Conservation (phyloP, 2,113 vertebrate genomes). For the Phoenicopterus ruber region DNA sequence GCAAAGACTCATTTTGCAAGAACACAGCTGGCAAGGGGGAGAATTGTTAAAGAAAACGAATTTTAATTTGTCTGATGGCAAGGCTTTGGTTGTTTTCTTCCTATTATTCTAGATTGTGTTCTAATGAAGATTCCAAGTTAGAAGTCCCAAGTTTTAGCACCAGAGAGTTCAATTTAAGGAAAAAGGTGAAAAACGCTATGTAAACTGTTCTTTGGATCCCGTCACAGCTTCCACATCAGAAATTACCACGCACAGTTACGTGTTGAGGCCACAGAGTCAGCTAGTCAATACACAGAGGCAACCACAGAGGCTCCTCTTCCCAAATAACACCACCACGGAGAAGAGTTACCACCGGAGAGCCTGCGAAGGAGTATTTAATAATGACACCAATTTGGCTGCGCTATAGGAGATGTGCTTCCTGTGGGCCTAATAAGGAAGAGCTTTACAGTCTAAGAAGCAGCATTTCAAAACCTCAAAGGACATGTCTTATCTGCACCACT, state of each 20-base stretch:
- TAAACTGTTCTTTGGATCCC: background rate
- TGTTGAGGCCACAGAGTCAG: background rate
- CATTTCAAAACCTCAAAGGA: conserved; percentile 25
- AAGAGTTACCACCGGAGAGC: background rate
- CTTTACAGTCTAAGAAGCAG: conserved; percentile 8
- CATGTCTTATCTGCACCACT: background rate
- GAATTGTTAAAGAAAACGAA: background rate
- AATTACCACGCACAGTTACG: background rate
- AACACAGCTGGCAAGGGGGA: background rate
- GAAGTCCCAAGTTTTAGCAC: background rate
- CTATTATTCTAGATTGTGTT: background rate
- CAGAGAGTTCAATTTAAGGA: background rate
- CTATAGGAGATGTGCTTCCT: conserved; percentile 7
- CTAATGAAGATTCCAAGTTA: background rate
- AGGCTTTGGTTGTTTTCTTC: background rate
- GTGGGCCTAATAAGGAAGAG: conserved; percentile 4
- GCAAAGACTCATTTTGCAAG: background rate
- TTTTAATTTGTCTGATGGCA: background rate
- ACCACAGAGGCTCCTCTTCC: background rate
- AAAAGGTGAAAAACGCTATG: background rate
- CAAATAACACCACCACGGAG: background rate
- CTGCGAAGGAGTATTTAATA: background rate
- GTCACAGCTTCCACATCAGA: background rate
- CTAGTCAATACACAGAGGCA: background rate
- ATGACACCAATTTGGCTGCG: background rate